Percentiles rank a stretch among this genome's conserved stretches.
Evolutionary conservation across 2,888 invertebrate species (phyloP).

Genomic region (Bembecia ichneumoniformis): DNA sequence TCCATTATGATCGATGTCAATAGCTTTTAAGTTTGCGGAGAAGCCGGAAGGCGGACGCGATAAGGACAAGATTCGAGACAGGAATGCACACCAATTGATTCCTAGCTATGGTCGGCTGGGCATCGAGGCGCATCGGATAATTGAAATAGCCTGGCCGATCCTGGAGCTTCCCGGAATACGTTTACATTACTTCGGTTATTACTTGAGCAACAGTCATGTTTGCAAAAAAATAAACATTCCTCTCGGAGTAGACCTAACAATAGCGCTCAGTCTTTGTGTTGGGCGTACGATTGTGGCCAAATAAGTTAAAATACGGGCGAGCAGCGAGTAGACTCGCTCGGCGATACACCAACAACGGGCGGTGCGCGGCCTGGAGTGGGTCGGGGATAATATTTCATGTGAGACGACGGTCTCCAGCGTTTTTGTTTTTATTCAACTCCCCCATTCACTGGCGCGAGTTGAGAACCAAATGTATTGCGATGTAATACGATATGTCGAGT

Average conservation of each 20-base stretch:
- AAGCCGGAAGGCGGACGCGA: constrained; percentile 25
- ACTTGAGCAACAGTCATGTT: background rate
- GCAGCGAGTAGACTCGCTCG: constrained; percentile 11
- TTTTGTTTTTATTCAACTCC: constrained; percentile 26
- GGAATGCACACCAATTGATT: constrained; percentile 44
- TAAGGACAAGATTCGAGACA: constrained; percentile 30
- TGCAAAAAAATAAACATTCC: background rate
- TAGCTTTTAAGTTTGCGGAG: background rate
- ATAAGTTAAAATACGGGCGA: constrained; percentile 22
- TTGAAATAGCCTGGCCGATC: constrained; percentile 40
- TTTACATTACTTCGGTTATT: background rate
- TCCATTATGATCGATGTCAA: background rate
- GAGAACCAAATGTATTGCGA: constrained; percentile 16
- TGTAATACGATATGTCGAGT: constrained; percentile 28
- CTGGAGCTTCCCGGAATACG: background rate
- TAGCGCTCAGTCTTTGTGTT: constrained; percentile 10
- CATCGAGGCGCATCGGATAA: constrained; percentile 31
- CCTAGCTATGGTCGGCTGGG: constrained; percentile 10
- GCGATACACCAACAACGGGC: constrained; percentile 5
- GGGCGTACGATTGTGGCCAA: constrained; percentile 16
- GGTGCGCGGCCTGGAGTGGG: constrained; percentile 4
- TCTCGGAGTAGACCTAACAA: background rate
- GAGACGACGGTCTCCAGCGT: constrained; percentile 14
- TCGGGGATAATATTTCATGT: constrained; percentile 31
- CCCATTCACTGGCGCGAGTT: constrained; percentile 11